A percentile compares a stretch with the other conserved stretches of the same genome.
These are phyloP conservation scores for Willisornis vidua DNA, from an alignment of 2,113 vertebrate genomes.

Conservation along the genomic window DNA sequence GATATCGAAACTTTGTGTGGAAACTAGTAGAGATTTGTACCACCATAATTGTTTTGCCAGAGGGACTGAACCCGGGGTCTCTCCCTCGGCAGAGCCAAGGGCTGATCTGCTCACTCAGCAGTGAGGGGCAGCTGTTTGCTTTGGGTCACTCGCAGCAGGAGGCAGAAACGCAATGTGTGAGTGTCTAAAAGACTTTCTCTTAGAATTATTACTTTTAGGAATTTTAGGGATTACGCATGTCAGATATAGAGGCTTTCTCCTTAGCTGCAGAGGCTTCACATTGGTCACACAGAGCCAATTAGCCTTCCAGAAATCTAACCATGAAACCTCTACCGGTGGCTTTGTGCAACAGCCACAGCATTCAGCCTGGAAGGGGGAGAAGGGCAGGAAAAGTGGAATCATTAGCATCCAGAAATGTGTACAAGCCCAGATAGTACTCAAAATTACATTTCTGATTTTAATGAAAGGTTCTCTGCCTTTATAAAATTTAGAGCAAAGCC, in stretches of 20 bases:
- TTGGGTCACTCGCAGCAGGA: not conserved
- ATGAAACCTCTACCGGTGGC: not conserved
- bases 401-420: conserved; percentile 39
- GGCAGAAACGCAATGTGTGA: not conserved
- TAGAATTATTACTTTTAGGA: not conserved
- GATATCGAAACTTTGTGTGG: not conserved
- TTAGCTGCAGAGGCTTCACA: not conserved
- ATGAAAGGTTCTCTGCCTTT: conserved; percentile 53
- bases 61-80: not conserved
- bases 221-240: not conserved
- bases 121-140: not conserved
- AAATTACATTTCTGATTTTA: conserved; percentile 59
- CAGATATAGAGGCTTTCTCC: not conserved
- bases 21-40: not conserved
- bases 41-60: not conserved
- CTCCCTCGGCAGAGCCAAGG: not conserved
- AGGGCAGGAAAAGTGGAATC: not conserved
- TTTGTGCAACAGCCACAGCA: conserved; percentile 3
- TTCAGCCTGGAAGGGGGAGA: not conserved
- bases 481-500: conserved; percentile 60
- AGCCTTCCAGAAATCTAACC: not conserved
- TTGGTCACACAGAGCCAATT: conserved; percentile 27
- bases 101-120: not conserved
- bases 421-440: conserved; percentile 36
- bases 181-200: not conserved